Percentiles rank a stretch among this genome's conserved stretches.
Conservation (phyloP, 2,113 vertebrate genomes). For the Tonatia bakeri region DNA sequence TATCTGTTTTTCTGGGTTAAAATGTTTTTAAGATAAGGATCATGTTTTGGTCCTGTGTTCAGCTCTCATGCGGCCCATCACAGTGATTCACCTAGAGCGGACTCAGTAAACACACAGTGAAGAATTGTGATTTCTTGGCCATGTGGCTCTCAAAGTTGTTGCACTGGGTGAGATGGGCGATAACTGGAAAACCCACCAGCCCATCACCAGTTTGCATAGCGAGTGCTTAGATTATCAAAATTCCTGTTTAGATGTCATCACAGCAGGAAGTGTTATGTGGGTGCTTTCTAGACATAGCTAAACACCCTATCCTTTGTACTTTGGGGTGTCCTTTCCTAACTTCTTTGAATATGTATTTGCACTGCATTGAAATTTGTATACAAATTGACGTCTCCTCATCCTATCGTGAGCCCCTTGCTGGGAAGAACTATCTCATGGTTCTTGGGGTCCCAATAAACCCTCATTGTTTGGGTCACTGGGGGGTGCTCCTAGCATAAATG, state of each 20-base stretch:
- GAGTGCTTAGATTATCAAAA: not conserved
- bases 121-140: not conserved
- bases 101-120: not conserved
- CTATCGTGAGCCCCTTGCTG: not conserved
- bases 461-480: not conserved
- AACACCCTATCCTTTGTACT: not conserved
- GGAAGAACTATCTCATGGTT: not conserved
- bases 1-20: not conserved
- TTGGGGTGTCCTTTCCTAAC: not conserved
- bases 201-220: not conserved
- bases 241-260: not conserved
- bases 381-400: not conserved
- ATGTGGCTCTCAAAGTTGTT: not conserved
- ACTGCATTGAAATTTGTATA: not conserved
- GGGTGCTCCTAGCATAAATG: too few species aligned
- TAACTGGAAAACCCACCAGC: not conserved
- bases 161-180: not conserved
- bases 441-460: not conserved
- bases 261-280: not conserved
- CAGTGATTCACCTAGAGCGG: not conserved
- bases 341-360: not conserved
- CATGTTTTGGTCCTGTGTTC: not conserved
- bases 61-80: not conserved
- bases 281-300: not conserved
- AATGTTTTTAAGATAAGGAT: not conserved